Conservation (phyloP, 2,888 invertebrate genomes). For the Standfussiana lucernea region DNA sequence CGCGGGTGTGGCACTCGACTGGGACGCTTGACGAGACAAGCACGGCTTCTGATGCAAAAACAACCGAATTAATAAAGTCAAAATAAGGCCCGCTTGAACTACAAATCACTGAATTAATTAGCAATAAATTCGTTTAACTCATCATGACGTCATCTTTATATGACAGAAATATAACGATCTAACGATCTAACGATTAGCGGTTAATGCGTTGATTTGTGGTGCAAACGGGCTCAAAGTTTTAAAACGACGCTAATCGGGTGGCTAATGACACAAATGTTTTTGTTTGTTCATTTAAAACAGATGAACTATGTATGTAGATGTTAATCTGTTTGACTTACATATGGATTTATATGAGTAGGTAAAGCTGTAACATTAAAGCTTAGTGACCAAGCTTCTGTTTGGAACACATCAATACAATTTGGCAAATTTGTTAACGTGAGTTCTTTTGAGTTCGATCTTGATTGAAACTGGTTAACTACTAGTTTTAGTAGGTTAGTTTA, state of each 20-base stretch:
- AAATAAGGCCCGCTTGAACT: neutral
- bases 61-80: conserved; percentile 1
- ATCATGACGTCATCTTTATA: neutral
- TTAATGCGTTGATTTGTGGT: neutral
- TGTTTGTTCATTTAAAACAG: too few relatives aligned
- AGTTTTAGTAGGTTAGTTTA: neutral
- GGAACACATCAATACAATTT: neutral
- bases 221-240: neutral
- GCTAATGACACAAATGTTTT: neutral
- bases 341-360: neutral
- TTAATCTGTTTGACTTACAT: neutral
- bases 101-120: neutral
- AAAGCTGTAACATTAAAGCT: neutral
- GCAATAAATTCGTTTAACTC: too few relatives aligned
- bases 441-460: neutral
- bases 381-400: neutral
- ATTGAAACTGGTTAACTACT: too few relatives aligned
- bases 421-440: neutral
- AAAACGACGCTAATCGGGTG: neutral
- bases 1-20: conserved; percentile 93
- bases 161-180: neutral
- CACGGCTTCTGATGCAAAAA: conserved; percentile 83
- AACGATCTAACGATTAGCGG: neutral
- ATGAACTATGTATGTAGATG: neutral
- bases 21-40: conserved; percentile 88